Evolutionary conservation across 2,888 invertebrate species (phyloP).

Genomic region (Hypomecis punctinalis): DNA sequence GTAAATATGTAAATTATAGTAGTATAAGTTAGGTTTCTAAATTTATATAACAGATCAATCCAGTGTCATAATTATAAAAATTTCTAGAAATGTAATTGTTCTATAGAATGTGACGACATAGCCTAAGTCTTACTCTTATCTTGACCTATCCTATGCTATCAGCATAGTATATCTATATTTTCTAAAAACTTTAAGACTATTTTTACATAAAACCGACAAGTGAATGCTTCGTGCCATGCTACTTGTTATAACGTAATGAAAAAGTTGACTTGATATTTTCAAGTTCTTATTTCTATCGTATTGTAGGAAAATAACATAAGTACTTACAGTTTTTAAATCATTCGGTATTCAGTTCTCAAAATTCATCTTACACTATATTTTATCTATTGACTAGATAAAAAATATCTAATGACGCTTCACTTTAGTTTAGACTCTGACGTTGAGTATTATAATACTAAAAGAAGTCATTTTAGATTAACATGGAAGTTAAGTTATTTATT

Average conservation of each 20-base stretch:
- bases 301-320: neutral
- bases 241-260: constrained; percentile 34
- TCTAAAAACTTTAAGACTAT: constrained; percentile 17
- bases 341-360: neutral
- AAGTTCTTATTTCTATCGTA: neutral
- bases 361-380: neutral
- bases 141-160: constrained; percentile 29
- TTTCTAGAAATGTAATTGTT: constrained; percentile 15
- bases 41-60: constrained; percentile 59
- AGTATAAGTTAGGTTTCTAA: constrained; percentile 51
- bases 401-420: constrained; percentile 45
- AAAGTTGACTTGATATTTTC: neutral
- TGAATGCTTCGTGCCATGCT: constrained; percentile 80
- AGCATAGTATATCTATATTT: constrained; percentile 26
- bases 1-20: constrained; percentile 78
- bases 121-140: constrained; percentile 4
- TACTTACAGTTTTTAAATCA: neutral
- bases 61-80: constrained; percentile 75
- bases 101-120: constrained; percentile 10
- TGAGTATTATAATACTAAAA: constrained; percentile 55
- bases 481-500: constrained; percentile 79
- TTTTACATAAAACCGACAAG: constrained; percentile 57
- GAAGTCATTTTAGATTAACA: constrained; percentile 75
- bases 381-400: constrained; percentile 10
- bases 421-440: constrained; percentile 43